A percentile compares a stretch with the other conserved stretches of the same genome.
Conservation (phyloP, 2,113 vertebrate species). For the Elaphurus davidianus region DNA sequence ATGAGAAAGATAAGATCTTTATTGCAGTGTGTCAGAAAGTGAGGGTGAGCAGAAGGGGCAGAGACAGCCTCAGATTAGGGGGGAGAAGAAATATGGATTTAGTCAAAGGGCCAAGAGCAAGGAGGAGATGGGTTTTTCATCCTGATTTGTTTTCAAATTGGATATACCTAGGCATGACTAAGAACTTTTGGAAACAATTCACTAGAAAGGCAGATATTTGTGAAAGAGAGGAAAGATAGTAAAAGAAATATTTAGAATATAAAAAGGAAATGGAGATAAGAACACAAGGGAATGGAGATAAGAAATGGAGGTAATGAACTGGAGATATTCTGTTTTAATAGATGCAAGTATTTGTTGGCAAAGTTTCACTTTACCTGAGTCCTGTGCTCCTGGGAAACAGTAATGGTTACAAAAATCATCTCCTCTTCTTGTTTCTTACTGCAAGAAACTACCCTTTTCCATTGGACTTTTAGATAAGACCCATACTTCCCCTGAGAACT, state of each 20-base stretch:
- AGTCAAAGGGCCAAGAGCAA: not conserved
- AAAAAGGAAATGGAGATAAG: not conserved
- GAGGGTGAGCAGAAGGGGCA: not conserved
- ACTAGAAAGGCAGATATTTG: not conserved
- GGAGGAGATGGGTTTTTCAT: not conserved
- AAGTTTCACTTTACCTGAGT: not conserved
- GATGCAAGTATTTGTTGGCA: not conserved
- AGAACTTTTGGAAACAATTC: not conserved
- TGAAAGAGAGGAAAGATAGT: not conserved
- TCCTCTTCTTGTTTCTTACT: not conserved
- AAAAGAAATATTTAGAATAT: not conserved
- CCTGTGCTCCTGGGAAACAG: not conserved
- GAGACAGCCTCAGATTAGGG: fast-evolving
- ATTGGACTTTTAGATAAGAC: not conserved
- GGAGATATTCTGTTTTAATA: not conserved
- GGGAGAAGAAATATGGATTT: not conserved
- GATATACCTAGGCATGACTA: not conserved
- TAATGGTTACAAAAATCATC: not conserved
- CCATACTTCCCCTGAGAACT: too few relatives aligned
- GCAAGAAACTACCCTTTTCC: not conserved
- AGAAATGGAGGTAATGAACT: not conserved
- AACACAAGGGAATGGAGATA: not conserved
- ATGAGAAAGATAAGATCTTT: not conserved
- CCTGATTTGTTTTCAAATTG: not conserved
- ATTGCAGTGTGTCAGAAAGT: not conserved